These are phyloP conservation scores for Phrynocephalus versicolor DNA, from an alignment of 2,113 vertebrate species.

Conservation along the genomic window DNA sequence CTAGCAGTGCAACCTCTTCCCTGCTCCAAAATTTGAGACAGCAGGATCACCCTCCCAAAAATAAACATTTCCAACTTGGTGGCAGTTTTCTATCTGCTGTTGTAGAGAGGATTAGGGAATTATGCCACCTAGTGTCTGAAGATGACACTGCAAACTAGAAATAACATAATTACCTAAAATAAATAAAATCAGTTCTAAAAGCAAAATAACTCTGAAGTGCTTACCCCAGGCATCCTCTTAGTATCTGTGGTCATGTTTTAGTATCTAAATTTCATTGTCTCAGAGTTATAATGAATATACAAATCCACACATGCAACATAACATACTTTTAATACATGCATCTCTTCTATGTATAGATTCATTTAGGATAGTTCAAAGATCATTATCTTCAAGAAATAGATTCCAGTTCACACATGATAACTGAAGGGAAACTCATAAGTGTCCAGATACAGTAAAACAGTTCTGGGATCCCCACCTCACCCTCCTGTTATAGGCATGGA, in stretches of 20 bases:
- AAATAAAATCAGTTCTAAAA: too few relatives aligned
- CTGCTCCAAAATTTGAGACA: too few relatives aligned
- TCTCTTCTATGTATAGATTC: background rate
- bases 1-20: too few relatives aligned
- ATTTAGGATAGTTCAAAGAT: background rate
- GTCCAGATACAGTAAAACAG: slow-evolving; percentile 42
- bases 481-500: slow-evolving; percentile 20
- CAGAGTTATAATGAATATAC: background rate
- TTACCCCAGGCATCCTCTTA: background rate
- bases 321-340: too few relatives aligned
- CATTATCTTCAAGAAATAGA: slow-evolving; percentile 28
- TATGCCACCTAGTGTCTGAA: background rate
- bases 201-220: background rate
- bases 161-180: too few relatives aligned
- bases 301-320: background rate
- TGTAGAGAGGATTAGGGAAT: background rate
- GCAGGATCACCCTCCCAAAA: background rate
- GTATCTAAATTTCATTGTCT: background rate
- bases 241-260: background rate
- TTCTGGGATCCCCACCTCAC: background rate
- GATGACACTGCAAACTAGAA: background rate
- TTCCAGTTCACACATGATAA: background rate
- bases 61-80: too few relatives aligned
- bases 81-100: background rate
- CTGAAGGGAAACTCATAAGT: slow-evolving; percentile 38